Percentiles rank a stretch among this genome's conserved stretches.
These are phyloP conservation scores for Apocheima hispidaria DNA, from an alignment of 2,888 invertebrate species.

Conservation along the genomic window DNA sequence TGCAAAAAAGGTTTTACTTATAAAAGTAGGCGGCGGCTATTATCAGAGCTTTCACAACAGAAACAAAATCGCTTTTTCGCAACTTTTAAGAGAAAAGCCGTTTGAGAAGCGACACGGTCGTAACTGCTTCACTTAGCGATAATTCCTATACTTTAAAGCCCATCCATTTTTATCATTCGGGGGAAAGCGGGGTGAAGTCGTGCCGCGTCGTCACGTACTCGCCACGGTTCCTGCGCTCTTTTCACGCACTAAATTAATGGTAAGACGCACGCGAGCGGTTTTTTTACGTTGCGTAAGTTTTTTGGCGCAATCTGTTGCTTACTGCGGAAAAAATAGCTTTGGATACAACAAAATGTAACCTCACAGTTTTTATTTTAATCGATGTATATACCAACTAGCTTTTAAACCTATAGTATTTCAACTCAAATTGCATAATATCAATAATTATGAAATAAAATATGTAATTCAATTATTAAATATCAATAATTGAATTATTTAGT, in stretches of 20 bases:
- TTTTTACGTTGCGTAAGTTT: conserved; percentile 40
- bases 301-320: conserved; percentile 32
- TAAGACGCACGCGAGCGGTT: conserved; percentile 66
- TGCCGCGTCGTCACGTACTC: conserved; percentile 58
- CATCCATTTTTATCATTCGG: conserved; percentile 69
- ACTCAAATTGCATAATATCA: too few relatives aligned
- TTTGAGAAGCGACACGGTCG: conserved; percentile 25
- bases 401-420: too few relatives aligned
- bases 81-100: conserved; percentile 27
- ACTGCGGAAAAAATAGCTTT: conserved; percentile 3
- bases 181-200: conserved; percentile 52
- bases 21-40: conserved; percentile 14
- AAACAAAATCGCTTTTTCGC: conserved; percentile 20
- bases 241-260: conserved; percentile 82
- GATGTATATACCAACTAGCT: too few relatives aligned
- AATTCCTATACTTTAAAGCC: conserved; percentile 62
- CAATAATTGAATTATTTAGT: too few relatives aligned
- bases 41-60: conserved; percentile 19
- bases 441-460: too few relatives aligned
- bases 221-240: conserved; percentile 60
- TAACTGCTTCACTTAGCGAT: conserved; percentile 47
- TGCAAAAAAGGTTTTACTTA: conserved; percentile 18
- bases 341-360: too few relatives aligned
- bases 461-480: too few relatives aligned
- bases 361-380: not conserved